These are phyloP conservation scores for Yponomeuta plumbellus DNA, from an alignment of 2,888 invertebrate species.

Conservation along the genomic window DNA sequence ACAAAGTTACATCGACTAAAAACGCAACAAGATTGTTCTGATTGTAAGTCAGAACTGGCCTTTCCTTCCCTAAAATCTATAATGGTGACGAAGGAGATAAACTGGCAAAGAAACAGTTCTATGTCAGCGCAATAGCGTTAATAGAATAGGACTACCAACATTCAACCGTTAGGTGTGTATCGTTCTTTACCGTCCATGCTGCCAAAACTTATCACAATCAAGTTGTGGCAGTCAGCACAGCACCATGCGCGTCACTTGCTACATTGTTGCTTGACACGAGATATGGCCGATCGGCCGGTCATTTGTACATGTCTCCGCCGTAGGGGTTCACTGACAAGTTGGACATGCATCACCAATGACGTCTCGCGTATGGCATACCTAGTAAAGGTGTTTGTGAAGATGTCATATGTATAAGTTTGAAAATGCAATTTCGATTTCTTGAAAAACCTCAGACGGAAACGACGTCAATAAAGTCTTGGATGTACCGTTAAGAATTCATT, in stretches of 20 bases:
- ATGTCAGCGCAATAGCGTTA: no score
- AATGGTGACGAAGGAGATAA: neutral
- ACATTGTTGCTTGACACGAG: slow-evolving; percentile 38
- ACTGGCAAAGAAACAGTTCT: no score
- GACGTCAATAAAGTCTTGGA: neutral
- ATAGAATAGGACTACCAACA: no score
- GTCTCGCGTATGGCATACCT: neutral
- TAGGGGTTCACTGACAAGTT: neutral
- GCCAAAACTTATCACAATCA: neutral
- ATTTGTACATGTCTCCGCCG: slow-evolving; percentile 27
- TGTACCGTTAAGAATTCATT: slow-evolving; percentile 36
- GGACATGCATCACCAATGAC: neutral
- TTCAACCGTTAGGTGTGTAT: neutral
- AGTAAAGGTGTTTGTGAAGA: neutral
- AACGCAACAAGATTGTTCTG: neutral
- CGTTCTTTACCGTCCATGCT: slow-evolving; percentile 19
- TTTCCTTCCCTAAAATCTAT: neutral
- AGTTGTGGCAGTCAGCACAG: neutral
- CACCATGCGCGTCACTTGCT: slow-evolving; percentile 34
- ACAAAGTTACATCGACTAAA: neutral
- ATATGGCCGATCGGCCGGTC: slow-evolving; percentile 20
- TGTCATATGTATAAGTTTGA: neutral
- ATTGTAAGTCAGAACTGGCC: neutral
- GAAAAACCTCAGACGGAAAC: neutral
- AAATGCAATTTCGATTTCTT: neutral